Percentiles rank a stretch among this genome's conserved stretches.
Evolutionary conservation across 1,140 invertebrate genomes (phyloP).

Genomic region (Heliconius hewitsoni): DNA sequence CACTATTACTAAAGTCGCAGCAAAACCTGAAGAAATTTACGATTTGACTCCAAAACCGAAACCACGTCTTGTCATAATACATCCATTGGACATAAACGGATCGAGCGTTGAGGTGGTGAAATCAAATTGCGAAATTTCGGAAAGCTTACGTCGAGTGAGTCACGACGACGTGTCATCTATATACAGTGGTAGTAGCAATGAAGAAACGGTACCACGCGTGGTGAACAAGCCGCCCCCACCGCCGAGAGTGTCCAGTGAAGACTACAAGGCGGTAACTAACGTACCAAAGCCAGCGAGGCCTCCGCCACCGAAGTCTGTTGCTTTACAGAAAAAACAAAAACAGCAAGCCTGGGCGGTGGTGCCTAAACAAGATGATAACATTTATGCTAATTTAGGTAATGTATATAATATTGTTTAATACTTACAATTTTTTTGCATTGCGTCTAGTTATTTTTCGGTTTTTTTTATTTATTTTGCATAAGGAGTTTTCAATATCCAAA

Average conservation of each 20-base stretch:
- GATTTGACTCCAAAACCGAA: constrained; percentile 83
- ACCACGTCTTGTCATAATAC: constrained; percentile 91
- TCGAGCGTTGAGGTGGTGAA: constrained; percentile 89
- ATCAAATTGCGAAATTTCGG: constrained; percentile 80
- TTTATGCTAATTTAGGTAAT: constrained; percentile 89
- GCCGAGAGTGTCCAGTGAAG: constrained; percentile 78
- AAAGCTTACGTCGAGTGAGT: constrained; percentile 71
- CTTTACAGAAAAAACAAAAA: constrained; percentile 84
- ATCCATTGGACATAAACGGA: constrained; percentile 92
- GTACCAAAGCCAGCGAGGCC: constrained; percentile 84
- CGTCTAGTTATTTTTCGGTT: not conserved
- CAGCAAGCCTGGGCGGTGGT: constrained; percentile 76
- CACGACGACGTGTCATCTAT: constrained; percentile 75
- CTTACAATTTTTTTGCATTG: not conserved
- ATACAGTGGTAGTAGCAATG: constrained; percentile 79
- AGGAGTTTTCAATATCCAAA: too few relatives aligned
- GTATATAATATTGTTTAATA: not conserved
- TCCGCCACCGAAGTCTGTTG: constrained; percentile 86
- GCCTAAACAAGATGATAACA: constrained; percentile 82
- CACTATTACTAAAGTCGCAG: constrained; percentile 62
- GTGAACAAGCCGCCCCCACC: constrained; percentile 80
- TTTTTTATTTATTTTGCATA: too few relatives aligned
- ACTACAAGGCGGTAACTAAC: constrained; percentile 80
- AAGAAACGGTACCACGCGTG: constrained; percentile 68
- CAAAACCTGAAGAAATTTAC: constrained; percentile 81